Evolutionary conservation across 2,797 vertebrate genomes (phyloP).

Genomic region (Stomatorhinus walkeri): DNA sequence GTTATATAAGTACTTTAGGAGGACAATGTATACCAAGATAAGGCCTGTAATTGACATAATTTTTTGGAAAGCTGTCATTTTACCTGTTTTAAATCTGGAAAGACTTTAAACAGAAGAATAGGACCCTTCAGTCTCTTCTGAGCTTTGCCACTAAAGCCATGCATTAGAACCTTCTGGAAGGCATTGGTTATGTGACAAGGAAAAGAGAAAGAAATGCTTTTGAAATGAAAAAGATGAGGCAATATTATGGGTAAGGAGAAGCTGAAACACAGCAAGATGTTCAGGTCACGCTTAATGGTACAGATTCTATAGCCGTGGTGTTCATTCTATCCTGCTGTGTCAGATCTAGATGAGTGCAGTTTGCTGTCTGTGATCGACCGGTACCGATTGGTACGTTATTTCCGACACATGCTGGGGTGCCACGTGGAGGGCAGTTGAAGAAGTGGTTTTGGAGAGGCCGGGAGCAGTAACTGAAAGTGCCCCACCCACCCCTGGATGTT

Average conservation of each 20-base stretch:
- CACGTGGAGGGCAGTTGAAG: background rate
- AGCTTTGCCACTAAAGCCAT: background rate
- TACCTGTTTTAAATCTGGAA: background rate
- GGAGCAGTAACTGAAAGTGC: background rate
- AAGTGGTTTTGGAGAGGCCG: background rate
- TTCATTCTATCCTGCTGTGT: background rate
- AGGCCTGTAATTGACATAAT: background rate
- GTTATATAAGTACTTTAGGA: background rate
- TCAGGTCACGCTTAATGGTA: background rate
- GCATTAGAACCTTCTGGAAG: background rate
- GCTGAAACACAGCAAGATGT: background rate
- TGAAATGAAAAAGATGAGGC: background rate
- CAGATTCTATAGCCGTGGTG: background rate
- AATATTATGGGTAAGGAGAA: background rate
- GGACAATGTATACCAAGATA: background rate
- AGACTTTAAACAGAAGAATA: background rate
- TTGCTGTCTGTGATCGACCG: background rate
- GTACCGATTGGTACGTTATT: background rate
- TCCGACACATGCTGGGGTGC: background rate
- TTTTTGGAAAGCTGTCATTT: conserved; percentile 3
- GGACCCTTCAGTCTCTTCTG: background rate
- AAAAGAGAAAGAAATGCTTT: background rate
- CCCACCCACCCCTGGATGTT: background rate
- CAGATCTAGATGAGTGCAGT: background rate
- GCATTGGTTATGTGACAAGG: background rate